Evolutionary conservation across 1,140 invertebrate species (phyloP).

Genomic region (Drosophila funebris): DNA sequence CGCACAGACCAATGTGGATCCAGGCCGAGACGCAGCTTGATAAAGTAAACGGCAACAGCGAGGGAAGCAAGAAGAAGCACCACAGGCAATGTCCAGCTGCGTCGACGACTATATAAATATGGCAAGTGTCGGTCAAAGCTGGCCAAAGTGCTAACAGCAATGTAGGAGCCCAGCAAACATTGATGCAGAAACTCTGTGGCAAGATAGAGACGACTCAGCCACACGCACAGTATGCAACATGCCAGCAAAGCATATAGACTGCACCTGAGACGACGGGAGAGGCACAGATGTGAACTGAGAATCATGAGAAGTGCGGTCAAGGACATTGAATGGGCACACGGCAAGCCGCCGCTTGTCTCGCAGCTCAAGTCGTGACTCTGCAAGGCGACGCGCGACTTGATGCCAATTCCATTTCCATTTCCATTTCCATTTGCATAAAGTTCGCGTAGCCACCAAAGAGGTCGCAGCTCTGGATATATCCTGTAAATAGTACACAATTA

Average conservation of each 20-base stretch:
- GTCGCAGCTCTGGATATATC: constrained; percentile 65
- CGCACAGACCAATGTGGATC: constrained; percentile 80
- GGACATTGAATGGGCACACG: constrained; percentile 62
- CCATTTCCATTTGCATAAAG: constrained; percentile 17
- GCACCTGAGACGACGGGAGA: background rate
- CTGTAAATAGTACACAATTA: constrained; percentile 16
- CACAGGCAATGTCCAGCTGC: background rate
- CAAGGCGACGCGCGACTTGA: constrained; percentile 41
- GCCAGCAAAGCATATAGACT: background rate
- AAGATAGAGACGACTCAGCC: constrained; percentile 70
- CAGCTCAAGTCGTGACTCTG: constrained; percentile 57
- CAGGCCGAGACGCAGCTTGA: constrained; percentile 47
- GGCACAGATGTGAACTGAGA: constrained; percentile 1
- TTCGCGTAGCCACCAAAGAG: constrained; percentile 72
- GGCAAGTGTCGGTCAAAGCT: constrained; percentile 28
- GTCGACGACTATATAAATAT: constrained; percentile 22
- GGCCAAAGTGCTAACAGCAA: constrained; percentile 36
- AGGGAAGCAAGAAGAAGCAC: constrained; percentile 39
- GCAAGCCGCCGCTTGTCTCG: constrained; percentile 68
- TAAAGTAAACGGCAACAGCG: constrained; percentile 56
- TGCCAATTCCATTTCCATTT: background rate
- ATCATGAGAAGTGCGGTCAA: constrained; percentile 53
- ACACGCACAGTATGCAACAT: constrained; percentile 41
- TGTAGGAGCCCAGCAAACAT: constrained; percentile 56
- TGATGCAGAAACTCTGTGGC: constrained; percentile 77